These are phyloP conservation scores for Lycia hirtaria DNA, from an alignment of 2,888 invertebrate genomes.

Conservation along the genomic window DNA sequence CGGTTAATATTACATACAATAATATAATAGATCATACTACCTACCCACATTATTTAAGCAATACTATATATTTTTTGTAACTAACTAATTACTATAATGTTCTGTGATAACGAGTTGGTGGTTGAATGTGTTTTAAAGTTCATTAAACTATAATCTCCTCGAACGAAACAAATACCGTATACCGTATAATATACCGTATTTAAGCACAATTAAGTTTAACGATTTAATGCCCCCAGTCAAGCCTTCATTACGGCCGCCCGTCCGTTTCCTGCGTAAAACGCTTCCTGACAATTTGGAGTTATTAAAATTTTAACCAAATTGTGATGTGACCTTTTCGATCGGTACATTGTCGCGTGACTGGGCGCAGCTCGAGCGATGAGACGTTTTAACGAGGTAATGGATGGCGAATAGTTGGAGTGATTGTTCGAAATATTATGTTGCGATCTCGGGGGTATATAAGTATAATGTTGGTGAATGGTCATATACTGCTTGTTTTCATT, in stretches of 20 bases:
- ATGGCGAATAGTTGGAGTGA: conserved; percentile 9
- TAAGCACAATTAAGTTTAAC: neutral
- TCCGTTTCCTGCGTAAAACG: conserved; percentile 15
- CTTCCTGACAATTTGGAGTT: conserved; percentile 22
- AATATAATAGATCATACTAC: too few species aligned
- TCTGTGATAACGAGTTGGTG: too few species aligned
- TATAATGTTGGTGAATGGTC: neutral
- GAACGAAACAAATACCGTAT: too few species aligned
- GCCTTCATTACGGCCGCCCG: conserved; percentile 6
- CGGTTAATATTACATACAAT: too few species aligned
- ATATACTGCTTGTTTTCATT: neutral
- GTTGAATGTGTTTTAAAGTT: too few species aligned
- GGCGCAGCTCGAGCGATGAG: conserved; percentile 7
- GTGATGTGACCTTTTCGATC: conserved; percentile 10
- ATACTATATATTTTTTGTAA: too few species aligned
- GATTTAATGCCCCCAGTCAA: neutral
- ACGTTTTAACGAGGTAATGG: conserved; percentile 16
- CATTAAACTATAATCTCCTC: too few species aligned
- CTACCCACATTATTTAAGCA: too few species aligned
- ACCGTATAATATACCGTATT: neutral
- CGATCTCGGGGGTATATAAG: neutral
- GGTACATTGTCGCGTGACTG: conserved; percentile 16
- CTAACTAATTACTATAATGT: too few species aligned
- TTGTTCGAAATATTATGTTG: neutral
- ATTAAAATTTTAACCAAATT: conserved; percentile 30